Evolutionary conservation across 2,888 invertebrate species (phyloP), one percentile per base, ranked within the genome.

Genomic region (Agrotis puta): DNA sequence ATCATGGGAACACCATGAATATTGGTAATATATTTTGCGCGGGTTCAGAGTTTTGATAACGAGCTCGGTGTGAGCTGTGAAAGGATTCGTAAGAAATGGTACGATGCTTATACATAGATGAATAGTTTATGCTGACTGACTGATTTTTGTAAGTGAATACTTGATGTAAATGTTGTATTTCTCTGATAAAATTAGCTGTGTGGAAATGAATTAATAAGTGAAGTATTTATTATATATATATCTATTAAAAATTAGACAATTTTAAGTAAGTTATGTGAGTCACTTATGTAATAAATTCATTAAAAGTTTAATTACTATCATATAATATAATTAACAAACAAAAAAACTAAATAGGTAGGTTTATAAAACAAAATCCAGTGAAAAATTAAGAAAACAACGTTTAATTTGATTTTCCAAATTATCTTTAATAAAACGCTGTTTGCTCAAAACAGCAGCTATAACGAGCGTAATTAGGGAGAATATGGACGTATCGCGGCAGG

Each of bases 1-100:
- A 82, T 82, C 82, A 82, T 70, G 65, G 66, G 51, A 51, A 80
- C 48, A 67, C 78, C 81, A 77, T 84, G 77, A 77, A 85, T 79
- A 85, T 74, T 83, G 74, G 64, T 73, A 73, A 73, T 77, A 77
- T 68, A 83, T 82, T 80, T 72, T 70, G 45, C 27, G 62, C 67
- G 27, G 70, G 70, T 82, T 61, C 62, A 48, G 48, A 62, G 56
- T 70, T 51, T 58, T 65, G 76, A 79, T 76, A 82, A 70, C 64
- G 14, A 43, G n/a, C 62, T 58, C 22, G 20, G 43, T 45, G 18
- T 4, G 16, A 24, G 33, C 18, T 50, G n/a, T 70, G 24, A 39
- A 39, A 11, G 4, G 39, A 39, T 39, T 39, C 11, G 39, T 11
- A 39, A 39, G 39, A 39, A 39, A 39, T 39, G 11, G 9, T 33